Conservation (phyloP, 2,113 vertebrate species). For the Corvus hawaiiensis region DNA sequence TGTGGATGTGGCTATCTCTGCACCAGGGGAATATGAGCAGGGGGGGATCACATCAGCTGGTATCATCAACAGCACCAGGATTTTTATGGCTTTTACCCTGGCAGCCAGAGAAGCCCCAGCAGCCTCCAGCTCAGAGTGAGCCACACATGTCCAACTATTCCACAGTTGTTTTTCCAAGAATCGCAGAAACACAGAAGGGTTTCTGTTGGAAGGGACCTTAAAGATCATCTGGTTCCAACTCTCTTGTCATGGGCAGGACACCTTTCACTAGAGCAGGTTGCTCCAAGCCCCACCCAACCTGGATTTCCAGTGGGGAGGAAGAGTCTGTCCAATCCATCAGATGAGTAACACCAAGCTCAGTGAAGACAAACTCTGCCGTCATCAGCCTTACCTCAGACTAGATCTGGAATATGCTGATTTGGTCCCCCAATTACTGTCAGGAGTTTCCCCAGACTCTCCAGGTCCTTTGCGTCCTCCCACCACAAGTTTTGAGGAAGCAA, state of each 20-base stretch:
- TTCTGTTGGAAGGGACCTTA: background rate
- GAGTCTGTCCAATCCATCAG: background rate
- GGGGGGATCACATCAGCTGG: background rate
- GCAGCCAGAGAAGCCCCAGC: background rate
- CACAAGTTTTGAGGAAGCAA: background rate
- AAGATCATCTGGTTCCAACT: background rate
- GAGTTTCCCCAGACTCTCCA: accelerated
- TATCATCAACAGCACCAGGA: background rate
- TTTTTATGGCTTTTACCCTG: background rate
- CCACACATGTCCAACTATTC: background rate
- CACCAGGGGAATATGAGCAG: background rate
- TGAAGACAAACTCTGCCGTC: background rate
- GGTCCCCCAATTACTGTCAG: background rate
- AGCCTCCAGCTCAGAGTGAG: background rate
- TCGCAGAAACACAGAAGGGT: background rate
- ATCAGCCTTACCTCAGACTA: background rate
- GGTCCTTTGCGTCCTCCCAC: background rate
- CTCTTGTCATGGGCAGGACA: background rate
- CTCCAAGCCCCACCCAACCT: background rate
- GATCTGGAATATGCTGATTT: background rate
- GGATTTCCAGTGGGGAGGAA: background rate
- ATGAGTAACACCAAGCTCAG: background rate
- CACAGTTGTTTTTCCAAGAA: background rate
- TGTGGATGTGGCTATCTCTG: background rate
- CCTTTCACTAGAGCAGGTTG: background rate